Conservation (phyloP, 35 echinoderm and acorn worm genomes). For the Ophiothrix spiculata region DNA sequence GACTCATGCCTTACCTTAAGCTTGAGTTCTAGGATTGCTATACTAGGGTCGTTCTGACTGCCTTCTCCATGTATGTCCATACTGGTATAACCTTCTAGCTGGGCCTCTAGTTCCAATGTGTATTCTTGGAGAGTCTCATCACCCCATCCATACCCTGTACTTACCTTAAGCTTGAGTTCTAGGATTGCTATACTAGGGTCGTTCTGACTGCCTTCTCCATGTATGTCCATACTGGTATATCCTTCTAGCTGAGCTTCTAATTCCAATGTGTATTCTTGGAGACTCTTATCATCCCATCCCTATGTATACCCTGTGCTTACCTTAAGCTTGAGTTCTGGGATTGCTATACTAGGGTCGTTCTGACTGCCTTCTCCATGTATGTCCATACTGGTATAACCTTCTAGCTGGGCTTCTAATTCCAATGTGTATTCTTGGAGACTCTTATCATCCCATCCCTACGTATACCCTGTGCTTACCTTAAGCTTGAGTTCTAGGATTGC, state of each 20-base stretch:
- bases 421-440: slow-evolving; percentile 68
- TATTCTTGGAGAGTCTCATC: slow-evolving; percentile 54
- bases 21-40: slow-evolving; percentile 91
- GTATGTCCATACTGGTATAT: slow-evolving; percentile 78
- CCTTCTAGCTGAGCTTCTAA: slow-evolving; percentile 85
- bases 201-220: slow-evolving; percentile 42
- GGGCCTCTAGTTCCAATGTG: slow-evolving; percentile 70
- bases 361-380: slow-evolving; percentile 50
- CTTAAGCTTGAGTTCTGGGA: slow-evolving; percentile 96
- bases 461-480: slow-evolving; percentile 80
- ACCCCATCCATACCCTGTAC: neutral
- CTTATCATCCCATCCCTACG: too few relatives aligned
- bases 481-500: slow-evolving; percentile 95
- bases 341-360: slow-evolving; percentile 63
- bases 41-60: slow-evolving; percentile 44
- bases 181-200: slow-evolving; percentile 72
- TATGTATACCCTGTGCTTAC: too few relatives aligned
- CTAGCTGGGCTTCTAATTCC: slow-evolving; percentile 87
- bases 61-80: slow-evolving; percentile 64
- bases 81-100: slow-evolving; percentile 87
- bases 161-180: slow-evolving; percentile 96
- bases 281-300: too few relatives aligned
- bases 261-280: slow-evolving; percentile 74
- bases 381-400: slow-evolving; percentile 77
- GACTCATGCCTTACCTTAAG: slow-evolving; percentile 60